Evolutionary conservation across 2,113 vertebrate species (phyloP).

Genomic region (Aptenodytes patagonicus): DNA sequence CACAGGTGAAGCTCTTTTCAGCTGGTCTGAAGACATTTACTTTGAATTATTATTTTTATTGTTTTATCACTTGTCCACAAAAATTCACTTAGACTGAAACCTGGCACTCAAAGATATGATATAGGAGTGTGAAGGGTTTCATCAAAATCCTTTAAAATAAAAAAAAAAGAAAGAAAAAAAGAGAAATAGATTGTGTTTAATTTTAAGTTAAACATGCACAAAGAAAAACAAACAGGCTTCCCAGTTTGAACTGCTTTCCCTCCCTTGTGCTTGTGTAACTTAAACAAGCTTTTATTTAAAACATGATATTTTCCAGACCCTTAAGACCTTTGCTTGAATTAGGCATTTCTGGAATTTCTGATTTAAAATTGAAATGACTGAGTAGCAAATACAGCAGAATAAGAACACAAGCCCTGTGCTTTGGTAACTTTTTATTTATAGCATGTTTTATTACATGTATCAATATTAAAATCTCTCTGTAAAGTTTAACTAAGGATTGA

Average conservation of each 20-base stretch:
- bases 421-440: background rate
- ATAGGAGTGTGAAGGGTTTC: background rate
- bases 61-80: background rate
- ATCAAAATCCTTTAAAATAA: background rate
- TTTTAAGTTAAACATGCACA: slow-evolving; percentile 29
- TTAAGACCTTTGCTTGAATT: slow-evolving; percentile 11
- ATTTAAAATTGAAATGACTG: slow-evolving; percentile 1
- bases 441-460: background rate
- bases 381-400: background rate
- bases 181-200: background rate
- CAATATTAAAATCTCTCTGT: background rate
- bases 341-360: slow-evolving; percentile 41
- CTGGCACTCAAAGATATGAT: background rate
- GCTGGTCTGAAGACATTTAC: background rate
- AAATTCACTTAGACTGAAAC: background rate
- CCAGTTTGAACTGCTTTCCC: background rate
- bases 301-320: background rate
- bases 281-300: slow-evolving; percentile 54
- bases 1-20: background rate
- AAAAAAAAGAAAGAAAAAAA: background rate
- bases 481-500: background rate
- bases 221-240: slow-evolving; percentile 33
- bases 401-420: background rate
- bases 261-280: slow-evolving; percentile 15
- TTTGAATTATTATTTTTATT: background rate